Evolutionary conservation across 2,888 invertebrate species (phyloP), one percentile per base, ranked within the genome.

Genomic region (Hermaeophaga mercurialis): DNA sequence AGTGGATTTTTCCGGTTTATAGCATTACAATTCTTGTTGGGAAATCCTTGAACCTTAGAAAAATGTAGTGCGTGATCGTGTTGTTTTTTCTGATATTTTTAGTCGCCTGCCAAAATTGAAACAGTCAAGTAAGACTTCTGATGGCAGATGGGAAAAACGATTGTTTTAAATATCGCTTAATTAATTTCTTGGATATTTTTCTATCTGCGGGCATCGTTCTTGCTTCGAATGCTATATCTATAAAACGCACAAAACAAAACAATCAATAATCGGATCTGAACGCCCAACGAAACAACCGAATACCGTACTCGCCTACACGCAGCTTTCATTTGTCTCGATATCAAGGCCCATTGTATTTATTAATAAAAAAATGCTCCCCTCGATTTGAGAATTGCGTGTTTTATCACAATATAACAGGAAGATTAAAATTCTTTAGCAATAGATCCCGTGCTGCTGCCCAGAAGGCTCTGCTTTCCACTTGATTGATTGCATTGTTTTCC

Each of bases 321-420:
- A 62, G 70, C 70, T 69, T 73, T 73, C 70, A 71, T 73, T 73
- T 73, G 72, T 72, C 73, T 72, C 67, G 58, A 61, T 72, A 71
- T 69, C 70, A 67, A 65, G 69, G 61, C 66, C 72, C 70, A 73
- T 73, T 73, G 74, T 73, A 70, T 73, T 72, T 66, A 65, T 66
- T 65, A 65, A 63, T 66, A 67, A 65, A 68, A 68, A 68, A 67
- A 56, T 54, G 57, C 62, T 68, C 69, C 71, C 69, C 71, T 70
- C 71, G 71, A 72, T 72, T 70, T 66, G 67, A 67, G 70, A 66
- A 71, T 73, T 68, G 73, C 73, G 73, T 73, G 73, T 70, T 71
- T 70, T 60, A 60, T 62, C 60, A 56, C 60, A 53, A 56, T 62
- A 56, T 62, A 56, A 57, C 56, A 41, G 58, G 34, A 22, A 52